Conservation (phyloP, 2,797 vertebrate genomes). For the Syngnathus rostellatus region DNA sequence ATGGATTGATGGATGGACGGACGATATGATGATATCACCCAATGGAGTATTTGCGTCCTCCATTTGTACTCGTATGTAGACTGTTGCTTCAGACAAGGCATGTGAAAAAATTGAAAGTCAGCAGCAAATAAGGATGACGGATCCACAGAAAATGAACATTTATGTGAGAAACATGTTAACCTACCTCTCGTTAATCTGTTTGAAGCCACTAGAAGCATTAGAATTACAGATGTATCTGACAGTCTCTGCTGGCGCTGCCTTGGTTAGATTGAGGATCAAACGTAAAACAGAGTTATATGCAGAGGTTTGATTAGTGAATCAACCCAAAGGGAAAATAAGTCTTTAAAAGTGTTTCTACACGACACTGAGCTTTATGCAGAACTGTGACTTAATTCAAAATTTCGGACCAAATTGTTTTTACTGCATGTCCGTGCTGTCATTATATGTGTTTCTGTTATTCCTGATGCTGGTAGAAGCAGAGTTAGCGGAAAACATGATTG, state of each 20-base stretch:
- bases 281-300: neutral
- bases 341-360: neutral
- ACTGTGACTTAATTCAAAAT: no score
- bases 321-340: neutral
- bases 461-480: no score
- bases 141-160: neutral
- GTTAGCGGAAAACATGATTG: no score
- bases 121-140: neutral
- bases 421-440: no score
- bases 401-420: no score
- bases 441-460: no score
- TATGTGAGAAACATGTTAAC: neutral
- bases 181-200: no score
- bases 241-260: no score
- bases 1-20: no score
- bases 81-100: neutral
- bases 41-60: neutral
- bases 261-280: neutral
- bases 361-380: no score
- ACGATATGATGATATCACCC: neutral
- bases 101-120: conserved; percentile 1
- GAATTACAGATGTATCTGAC: no score
- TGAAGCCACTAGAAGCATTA: neutral
- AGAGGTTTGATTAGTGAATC: neutral
- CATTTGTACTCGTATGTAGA: neutral